phyloP scores from a whole-genome alignment of 2,797 vertebrate genomes.

The Enteromius thamalakanensis region DNA sequence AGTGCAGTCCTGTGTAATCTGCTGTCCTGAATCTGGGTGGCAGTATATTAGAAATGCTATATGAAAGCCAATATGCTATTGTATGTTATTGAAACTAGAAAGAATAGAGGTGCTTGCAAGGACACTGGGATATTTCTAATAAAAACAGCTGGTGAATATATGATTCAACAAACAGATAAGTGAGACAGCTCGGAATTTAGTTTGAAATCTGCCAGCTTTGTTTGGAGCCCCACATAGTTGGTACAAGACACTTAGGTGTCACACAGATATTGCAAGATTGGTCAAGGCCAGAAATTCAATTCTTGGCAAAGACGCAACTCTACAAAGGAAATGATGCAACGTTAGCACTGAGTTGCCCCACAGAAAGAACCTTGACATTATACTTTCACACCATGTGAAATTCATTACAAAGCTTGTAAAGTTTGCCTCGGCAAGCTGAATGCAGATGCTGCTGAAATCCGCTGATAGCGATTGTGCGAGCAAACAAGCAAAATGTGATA shows the following conservation, averaged over 20 bases:
- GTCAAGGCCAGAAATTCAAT: constrained; percentile 49
- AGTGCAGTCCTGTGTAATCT: not conserved
- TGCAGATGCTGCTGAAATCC: constrained; percentile 33
- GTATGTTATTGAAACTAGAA: not conserved
- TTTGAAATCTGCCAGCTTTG: constrained; percentile 37
- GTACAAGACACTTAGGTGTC: constrained; percentile 13
- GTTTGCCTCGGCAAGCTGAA: constrained; percentile 27
- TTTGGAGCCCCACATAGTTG: constrained; percentile 15
- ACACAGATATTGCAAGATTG: constrained; percentile 44
- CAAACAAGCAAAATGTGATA: constrained; percentile 19
- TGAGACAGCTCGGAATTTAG: not conserved
- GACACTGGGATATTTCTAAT: constrained; percentile 30
- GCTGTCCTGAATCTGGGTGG: not conserved
- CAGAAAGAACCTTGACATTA: constrained; percentile 27
- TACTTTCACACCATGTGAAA: constrained; percentile 22
- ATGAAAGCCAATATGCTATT: constrained; percentile 15
- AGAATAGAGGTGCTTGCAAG: constrained; percentile 24
- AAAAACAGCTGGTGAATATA: constrained; percentile 32
- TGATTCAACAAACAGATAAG: constrained; percentile 29
- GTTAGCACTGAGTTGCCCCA: constrained; percentile 12
- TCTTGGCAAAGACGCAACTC: constrained; percentile 17
- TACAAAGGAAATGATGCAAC: constrained; percentile 37
- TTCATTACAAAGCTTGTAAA: constrained; percentile 33
- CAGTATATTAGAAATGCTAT: not conserved
- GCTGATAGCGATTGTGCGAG: constrained; percentile 1